Evolutionary conservation across 1,140 invertebrate genomes (phyloP).

Genomic region (Heterodera schachtii): DNA sequence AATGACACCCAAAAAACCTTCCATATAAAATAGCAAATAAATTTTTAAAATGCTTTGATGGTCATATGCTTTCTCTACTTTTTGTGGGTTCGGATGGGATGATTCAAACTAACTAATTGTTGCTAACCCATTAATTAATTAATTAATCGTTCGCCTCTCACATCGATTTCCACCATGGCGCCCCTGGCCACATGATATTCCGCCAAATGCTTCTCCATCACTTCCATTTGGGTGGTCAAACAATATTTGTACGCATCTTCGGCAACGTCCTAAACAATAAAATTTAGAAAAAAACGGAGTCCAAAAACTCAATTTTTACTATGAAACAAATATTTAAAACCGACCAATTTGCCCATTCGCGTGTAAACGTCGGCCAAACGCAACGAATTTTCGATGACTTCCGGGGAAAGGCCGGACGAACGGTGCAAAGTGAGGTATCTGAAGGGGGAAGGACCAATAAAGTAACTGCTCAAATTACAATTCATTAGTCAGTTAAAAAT

Average conservation of each 20-base stretch:
- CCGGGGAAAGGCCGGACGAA: constrained; percentile 58
- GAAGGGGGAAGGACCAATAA: neutral
- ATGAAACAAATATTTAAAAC: neutral
- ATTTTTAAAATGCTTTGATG: too few relatives aligned
- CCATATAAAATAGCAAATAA: too few relatives aligned
- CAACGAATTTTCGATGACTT: constrained; percentile 60
- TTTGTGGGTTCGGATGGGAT: too few relatives aligned
- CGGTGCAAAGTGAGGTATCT: constrained; percentile 50
- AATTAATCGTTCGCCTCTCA: constrained; percentile 30
- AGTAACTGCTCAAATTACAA: too few relatives aligned
- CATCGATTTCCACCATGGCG: constrained; percentile 30
- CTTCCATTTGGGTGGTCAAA: constrained; percentile 57
- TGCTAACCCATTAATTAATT: too few relatives aligned
- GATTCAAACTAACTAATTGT: too few relatives aligned
- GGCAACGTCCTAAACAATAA: constrained; percentile 41
- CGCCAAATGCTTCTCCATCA: constrained; percentile 52
- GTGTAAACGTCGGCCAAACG: constrained; percentile 65
- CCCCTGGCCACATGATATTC: constrained; percentile 58
- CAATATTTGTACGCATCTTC: constrained; percentile 64
- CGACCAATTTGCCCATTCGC: constrained; percentile 46
- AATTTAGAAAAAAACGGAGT: neutral
- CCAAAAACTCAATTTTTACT: too few relatives aligned
- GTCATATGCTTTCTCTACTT: too few relatives aligned
- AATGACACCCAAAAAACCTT: too few relatives aligned
- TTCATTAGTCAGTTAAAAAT: too few relatives aligned